phyloP scores from a whole-genome alignment of 2,888 invertebrate species.

The Sminthurides aquaticus region DNA sequence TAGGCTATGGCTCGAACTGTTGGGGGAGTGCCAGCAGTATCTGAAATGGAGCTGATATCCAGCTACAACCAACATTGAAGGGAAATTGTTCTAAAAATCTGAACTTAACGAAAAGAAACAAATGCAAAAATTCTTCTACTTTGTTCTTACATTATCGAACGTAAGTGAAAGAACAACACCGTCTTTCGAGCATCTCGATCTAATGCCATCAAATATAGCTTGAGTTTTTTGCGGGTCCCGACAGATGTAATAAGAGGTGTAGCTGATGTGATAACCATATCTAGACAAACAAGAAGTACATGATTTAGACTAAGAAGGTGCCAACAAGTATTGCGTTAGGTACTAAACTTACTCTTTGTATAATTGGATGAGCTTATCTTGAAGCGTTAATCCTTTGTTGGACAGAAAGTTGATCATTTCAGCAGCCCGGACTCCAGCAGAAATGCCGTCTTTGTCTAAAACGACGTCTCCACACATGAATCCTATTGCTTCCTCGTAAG shows the following conservation, averaged over 20 bases:
- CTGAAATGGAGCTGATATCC: not conserved
- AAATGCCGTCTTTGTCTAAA: slow-evolving; percentile 93
- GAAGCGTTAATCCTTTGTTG: slow-evolving; percentile 49
- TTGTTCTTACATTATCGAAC: not conserved
- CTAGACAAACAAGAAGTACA: slow-evolving; percentile 46
- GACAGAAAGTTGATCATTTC: slow-evolving; percentile 68
- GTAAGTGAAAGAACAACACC: not conserved
- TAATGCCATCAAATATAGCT: slow-evolving; percentile 70
- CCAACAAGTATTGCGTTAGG: not conserved
- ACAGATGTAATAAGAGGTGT: slow-evolving; percentile 85
- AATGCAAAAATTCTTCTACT: no score
- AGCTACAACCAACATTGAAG: no score
- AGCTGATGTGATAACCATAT: slow-evolving; percentile 82
- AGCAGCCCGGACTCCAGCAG: slow-evolving; percentile 72
- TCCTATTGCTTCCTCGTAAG: slow-evolving; percentile 97
- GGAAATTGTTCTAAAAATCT: no score
- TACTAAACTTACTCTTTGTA: slow-evolving; percentile 56
- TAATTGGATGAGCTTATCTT: slow-evolving; percentile 59
- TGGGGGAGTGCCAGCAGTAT: not conserved
- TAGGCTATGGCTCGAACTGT: slow-evolving; percentile 55
- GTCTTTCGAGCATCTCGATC: slow-evolving; percentile 46
- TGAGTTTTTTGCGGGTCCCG: slow-evolving; percentile 62
- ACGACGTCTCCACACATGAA: slow-evolving; percentile 88
- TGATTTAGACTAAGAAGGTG: not conserved
- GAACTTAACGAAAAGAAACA: no score